Evolutionary conservation across 2,888 invertebrate species (phyloP), one percentile per base, ranked within the genome.

Genomic region (Quadroppia sp.): DNA sequence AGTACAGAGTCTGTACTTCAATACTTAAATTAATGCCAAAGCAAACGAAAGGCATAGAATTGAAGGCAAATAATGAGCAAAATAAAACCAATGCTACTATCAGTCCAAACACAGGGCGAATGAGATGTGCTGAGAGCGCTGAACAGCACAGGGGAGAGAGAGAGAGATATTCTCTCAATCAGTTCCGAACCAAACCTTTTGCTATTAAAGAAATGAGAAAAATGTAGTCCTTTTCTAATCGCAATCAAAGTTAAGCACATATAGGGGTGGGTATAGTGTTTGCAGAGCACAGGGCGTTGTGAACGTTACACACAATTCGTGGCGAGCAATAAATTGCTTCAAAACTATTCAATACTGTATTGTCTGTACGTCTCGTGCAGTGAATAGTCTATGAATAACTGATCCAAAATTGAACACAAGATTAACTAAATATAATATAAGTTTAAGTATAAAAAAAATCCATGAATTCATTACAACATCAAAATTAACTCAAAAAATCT

Each of bases 231-330:
- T 50, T 50, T 50, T 50, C 50, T 50, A 50, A 50, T 50, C n/a
- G 50, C 20, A 50, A 50, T 50, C 50, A 50, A 20, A 50, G 50
- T 50, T 50, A 50, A 50, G 20, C 50, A 50, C 17, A 50, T 50
- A 50, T 50, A 11, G 50, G 50, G 50, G 50, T 50, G 50, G 50
- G 56, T 56, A 56, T 56, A 28, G 17, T 25, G 25, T 56, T 23
- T 56, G 11, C 28, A 56, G n/a, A n/a, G n/a, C 50, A 50, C 56
- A 56, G 56, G 56, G 56, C 56, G 56, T 56, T 56, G 56, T 56
- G 56, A n/a, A 11, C 13, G 25, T 56, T 56, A 56, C 56, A 56
- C 56, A 56, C 56, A 23, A n/a, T 56, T 56, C 25, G 56, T 56
- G 56, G 28, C 3, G 56, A 25, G 56, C 56, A 56, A n/a, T 56